A percentile compares a stretch with the other conserved stretches of the same genome.
phyloP scores from a whole-genome alignment of 2,888 invertebrate genomes.

The Oscheius myriophilus region DNA sequence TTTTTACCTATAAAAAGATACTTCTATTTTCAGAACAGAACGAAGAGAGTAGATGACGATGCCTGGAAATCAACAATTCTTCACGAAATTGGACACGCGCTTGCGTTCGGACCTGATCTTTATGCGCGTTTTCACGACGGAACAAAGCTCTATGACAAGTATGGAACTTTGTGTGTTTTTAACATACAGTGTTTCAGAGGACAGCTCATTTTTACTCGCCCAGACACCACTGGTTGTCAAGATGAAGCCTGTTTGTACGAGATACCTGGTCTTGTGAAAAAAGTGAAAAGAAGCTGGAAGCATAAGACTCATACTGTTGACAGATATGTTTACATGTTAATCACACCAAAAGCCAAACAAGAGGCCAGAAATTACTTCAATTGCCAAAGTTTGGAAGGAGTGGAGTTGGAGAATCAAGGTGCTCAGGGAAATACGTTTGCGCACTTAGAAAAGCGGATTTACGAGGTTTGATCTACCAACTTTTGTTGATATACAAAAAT shows the following conservation, averaged over 20 bases:
- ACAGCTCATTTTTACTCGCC: too few relatives aligned
- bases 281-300: neutral
- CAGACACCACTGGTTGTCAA: too few relatives aligned
- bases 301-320: neutral
- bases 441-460: constrained; percentile 16
- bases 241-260: neutral
- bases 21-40: constrained; percentile 1
- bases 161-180: too few relatives aligned
- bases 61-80: constrained; percentile 15
- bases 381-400: constrained; percentile 4
- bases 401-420: constrained; percentile 18
- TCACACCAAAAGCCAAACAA: neutral
- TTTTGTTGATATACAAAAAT: too few relatives aligned
- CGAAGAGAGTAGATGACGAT: neutral
- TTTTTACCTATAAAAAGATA: too few relatives aligned
- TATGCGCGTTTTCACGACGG: neutral
- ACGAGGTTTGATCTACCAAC: neutral
- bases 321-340: neutral
- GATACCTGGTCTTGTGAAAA: constrained; percentile 17
- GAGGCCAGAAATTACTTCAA: neutral
- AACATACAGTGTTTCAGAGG: too few relatives aligned
- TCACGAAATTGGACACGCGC: constrained; percentile 15
- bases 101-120: neutral
- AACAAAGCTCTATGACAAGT: neutral
- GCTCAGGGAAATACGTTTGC: neutral